A percentile compares a stretch with the other conserved stretches of the same genome.
Evolutionary conservation across 2,113 vertebrate genomes (phyloP).

Genomic region (Tamias sibiricus): DNA sequence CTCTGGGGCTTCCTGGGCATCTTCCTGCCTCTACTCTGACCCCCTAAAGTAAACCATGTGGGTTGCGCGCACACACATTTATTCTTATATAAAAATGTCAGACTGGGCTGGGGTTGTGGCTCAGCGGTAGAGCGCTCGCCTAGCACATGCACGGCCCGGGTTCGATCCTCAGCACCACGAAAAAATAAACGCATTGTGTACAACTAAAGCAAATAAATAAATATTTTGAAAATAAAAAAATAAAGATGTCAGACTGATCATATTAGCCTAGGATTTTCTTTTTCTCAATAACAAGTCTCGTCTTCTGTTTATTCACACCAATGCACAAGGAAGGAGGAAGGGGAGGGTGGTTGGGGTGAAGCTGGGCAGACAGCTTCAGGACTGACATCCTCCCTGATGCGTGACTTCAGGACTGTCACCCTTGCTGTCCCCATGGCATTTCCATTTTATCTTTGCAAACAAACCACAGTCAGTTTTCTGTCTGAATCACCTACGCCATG

Average conservation of each 20-base stretch:
- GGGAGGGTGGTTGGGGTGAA: background rate
- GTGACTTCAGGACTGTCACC: background rate
- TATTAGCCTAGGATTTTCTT: background rate
- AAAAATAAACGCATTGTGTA: too few relatives aligned
- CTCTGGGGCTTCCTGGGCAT: background rate
- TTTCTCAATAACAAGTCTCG: background rate
- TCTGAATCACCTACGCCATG: background rate
- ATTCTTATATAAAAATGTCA: background rate
- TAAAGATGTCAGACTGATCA: background rate
- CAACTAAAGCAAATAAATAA: too few relatives aligned
- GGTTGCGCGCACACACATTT: background rate
- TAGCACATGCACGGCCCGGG: too few relatives aligned
- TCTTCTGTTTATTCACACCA: background rate
- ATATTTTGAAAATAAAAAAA: too few relatives aligned
- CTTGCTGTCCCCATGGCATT: background rate
- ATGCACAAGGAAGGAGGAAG: background rate
- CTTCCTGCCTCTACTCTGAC: rapidly evolving
- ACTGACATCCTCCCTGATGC: background rate
- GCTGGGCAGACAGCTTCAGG: background rate
- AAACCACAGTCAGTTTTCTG: background rate
- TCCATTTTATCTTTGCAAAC: background rate
- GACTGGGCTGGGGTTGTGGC: too few relatives aligned
- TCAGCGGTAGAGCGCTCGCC: too few relatives aligned
- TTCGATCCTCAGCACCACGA: too few relatives aligned
- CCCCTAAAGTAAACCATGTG: background rate